Conservation (phyloP, 2,113 vertebrate species). For the Diphyllodes magnificus region DNA sequence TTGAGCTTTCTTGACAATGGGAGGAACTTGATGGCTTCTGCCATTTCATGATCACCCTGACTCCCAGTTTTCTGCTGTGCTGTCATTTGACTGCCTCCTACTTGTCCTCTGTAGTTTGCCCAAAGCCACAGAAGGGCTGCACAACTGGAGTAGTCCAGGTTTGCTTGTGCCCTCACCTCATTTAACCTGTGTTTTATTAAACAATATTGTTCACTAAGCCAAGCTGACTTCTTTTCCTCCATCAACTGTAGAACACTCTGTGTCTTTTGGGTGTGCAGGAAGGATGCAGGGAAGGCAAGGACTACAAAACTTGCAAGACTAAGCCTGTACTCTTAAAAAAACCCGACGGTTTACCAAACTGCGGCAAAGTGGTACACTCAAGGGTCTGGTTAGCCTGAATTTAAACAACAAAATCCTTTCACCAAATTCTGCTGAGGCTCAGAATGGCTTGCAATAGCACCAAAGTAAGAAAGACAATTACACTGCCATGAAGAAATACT, state of each 20-base stretch:
- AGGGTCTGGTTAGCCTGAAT: neutral
- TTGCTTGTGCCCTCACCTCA: neutral
- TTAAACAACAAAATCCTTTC: neutral
- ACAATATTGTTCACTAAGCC: neutral
- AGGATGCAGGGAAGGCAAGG: neutral
- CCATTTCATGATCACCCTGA: neutral
- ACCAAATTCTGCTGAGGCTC: neutral
- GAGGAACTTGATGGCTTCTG: neutral
- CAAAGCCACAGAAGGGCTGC: neutral
- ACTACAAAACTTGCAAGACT: neutral
- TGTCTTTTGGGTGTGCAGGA: neutral
- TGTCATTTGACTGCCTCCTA: neutral
- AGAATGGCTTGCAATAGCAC: neutral
- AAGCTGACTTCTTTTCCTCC: neutral
- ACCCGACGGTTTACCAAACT: neutral
- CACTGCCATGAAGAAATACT: neutral
- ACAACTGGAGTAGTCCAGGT: neutral
- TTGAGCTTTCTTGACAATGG: neutral
- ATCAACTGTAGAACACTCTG: neutral
- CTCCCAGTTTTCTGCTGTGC: neutral
- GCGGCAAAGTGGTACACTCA: neutral
- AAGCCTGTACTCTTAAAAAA: neutral
- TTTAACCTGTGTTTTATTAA: neutral
- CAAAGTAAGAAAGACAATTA: neutral
- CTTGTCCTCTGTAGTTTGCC: neutral